Evolutionary conservation across 2,797 vertebrate genomes (phyloP).

Genomic region (Sebastes minor): DNA sequence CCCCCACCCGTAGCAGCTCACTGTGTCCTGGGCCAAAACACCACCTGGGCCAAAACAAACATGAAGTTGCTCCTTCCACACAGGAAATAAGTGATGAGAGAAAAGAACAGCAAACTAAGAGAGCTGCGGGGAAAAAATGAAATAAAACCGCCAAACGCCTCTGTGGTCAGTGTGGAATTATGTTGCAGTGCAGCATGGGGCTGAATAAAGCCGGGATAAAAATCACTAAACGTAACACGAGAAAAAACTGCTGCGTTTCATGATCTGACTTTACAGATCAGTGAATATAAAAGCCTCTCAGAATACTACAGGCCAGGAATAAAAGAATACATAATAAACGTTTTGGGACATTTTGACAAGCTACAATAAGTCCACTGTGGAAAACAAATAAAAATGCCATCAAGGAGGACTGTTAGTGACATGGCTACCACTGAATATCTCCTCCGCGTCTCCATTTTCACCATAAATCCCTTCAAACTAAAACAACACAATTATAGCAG

Average conservation of each 20-base stretch:
- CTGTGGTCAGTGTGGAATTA: conserved; percentile 44
- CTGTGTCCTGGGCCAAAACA: conserved; percentile 34
- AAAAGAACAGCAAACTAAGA: conserved; percentile 49
- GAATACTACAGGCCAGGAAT: neutral
- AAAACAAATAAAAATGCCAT: conserved; percentile 45
- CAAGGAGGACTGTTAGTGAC: conserved; percentile 25
- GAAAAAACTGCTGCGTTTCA: conserved; percentile 17
- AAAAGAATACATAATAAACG: neutral
- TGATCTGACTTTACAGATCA: conserved; percentile 24
- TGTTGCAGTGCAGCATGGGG: conserved; percentile 25
- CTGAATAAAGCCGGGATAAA: conserved; percentile 28
- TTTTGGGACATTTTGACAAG: conserved; percentile 18
- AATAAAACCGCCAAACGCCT: conserved; percentile 32
- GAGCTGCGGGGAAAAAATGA: conserved; percentile 2
- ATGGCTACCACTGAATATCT: conserved; percentile 35
- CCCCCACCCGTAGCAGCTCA: conserved; percentile 30
- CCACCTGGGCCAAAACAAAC: conserved; percentile 65
- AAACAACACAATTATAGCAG: conserved; percentile 46
- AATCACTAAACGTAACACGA: conserved; percentile 25
- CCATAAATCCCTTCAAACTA: conserved; percentile 48
- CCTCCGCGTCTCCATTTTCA: conserved; percentile 43
- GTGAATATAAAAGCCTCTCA: conserved; percentile 12
- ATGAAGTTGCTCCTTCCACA: conserved; percentile 58
- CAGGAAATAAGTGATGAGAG: conserved; percentile 72
- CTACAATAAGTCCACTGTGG: conserved; percentile 1